A percentile compares a stretch with the other conserved stretches of the same genome.
Evolutionary conservation across 2,113 vertebrate genomes (phyloP).

Genomic region (Larimichthys polyactis): DNA sequence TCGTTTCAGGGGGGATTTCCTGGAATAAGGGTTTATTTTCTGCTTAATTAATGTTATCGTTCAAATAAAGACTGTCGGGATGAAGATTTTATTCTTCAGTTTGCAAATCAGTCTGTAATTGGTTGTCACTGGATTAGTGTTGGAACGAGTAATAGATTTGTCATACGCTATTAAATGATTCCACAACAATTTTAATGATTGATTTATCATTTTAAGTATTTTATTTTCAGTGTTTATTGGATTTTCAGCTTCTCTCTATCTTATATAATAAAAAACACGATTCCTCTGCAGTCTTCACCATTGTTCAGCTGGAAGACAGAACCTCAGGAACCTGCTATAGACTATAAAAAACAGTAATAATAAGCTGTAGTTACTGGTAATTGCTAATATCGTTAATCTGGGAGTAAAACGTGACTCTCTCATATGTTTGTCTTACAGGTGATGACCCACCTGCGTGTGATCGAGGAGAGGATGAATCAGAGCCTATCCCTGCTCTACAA

Average conservation of each 20-base stretch:
- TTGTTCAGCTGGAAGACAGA: background rate
- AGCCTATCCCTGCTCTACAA: slow-evolving; percentile 98
- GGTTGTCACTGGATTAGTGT: slow-evolving; percentile 17
- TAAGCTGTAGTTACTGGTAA: background rate
- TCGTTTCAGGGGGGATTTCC: slow-evolving; percentile 24
- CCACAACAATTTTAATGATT: background rate
- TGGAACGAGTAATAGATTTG: slow-evolving; percentile 18
- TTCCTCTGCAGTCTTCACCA: background rate
- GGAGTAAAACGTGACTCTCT: background rate
- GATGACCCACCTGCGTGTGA: slow-evolving; percentile 98
- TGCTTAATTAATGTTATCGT: slow-evolving; percentile 12
- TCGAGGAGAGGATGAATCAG: slow-evolving; percentile 98
- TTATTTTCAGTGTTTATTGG: background rate
- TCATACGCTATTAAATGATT: background rate
- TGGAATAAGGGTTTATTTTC: slow-evolving; percentile 1
- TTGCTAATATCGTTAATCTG: no score
- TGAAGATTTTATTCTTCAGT: slow-evolving; percentile 10
- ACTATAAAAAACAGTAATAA: no score
- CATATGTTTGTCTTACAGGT: slow-evolving; percentile 81
- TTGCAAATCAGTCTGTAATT: slow-evolving; percentile 19
- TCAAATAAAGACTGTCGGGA: slow-evolving; percentile 6
- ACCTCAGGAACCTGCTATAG: no score
- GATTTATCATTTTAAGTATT: background rate
- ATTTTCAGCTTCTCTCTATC: background rate
- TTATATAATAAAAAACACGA: background rate